phyloP scores from a whole-genome alignment of 35 echinoderm and acorn worm genomes.

The Chiridota heheva region DNA sequence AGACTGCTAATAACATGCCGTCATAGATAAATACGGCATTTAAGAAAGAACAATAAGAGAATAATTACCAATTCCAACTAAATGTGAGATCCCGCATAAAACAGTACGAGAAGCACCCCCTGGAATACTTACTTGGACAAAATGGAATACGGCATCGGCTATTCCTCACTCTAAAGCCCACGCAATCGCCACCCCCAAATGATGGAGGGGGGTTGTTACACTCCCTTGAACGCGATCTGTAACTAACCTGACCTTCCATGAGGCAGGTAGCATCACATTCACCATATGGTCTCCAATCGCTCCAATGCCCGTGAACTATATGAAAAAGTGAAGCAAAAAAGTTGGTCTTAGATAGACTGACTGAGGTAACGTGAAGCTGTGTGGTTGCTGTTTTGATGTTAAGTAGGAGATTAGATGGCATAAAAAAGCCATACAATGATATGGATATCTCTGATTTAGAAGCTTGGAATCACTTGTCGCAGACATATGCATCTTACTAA shows the following conservation, averaged over 20 bases:
- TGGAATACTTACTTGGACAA: slow-evolving; percentile 32
- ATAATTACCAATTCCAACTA: not conserved
- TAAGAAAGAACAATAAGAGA: too few species aligned
- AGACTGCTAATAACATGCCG: too few species aligned
- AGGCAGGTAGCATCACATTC: not conserved
- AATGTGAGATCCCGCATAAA: not conserved
- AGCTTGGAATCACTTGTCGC: too few species aligned
- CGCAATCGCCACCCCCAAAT: slow-evolving; percentile 1
- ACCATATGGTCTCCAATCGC: not conserved
- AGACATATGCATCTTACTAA: too few species aligned
- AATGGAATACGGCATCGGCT: not conserved
- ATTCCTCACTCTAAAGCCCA: not conserved
- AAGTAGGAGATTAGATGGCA: too few species aligned
- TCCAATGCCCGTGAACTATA: not conserved
- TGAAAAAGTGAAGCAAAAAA: not conserved
- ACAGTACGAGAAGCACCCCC: not conserved
- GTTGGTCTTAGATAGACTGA: not conserved
- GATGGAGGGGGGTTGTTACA: slow-evolving; percentile 6
- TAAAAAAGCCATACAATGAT: too few species aligned
- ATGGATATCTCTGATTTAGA: too few species aligned
- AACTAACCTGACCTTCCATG: not conserved
- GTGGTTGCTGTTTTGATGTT: not conserved
- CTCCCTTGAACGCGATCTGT: not conserved
- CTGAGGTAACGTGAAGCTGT: not conserved
- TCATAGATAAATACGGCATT: too few species aligned